Base-by-base conservation (phyloP, 2,113 vertebrate species). In the Tinamus guttatus region DNA sequence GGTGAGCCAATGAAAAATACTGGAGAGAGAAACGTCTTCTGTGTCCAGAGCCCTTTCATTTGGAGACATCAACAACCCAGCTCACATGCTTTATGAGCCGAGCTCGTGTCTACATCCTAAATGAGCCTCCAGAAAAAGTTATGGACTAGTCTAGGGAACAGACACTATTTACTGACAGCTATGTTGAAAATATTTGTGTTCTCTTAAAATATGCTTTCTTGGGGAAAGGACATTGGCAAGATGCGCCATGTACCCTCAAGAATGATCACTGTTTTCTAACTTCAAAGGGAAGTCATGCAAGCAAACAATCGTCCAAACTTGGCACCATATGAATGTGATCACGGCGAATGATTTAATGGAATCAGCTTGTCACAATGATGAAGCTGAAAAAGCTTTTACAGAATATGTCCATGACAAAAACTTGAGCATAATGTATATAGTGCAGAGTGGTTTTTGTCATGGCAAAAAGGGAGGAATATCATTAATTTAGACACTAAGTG, bases 341-440 rank as follows among this genome's bases (percentile, higher is more conserved):
- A 85, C 91, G 82, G 91, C 93, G 85, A 97, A 93, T 91, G 87
- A 94, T 96, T 97, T 97, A 98, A 98, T 97, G 95, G 96, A 97
- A 96, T 97, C 96, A 88, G 81, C 93, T 95, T 97, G 96, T 98
- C 98, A 97, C 89, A 89, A 49, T 87, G 93, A 97, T 94, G 92
- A 97, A 97, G 92, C 80, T 90, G 94, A 92, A 98, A 98, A 98
- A 91, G 93, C 94, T 98, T 97, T 97, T 95, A 98, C 73, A 97
- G 94, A 97, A 80, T 83, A 92, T 86, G 86, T 89, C 93, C 94
- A 93, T 73, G 96, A 94, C 91, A 95, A 97, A 97, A 96, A 88
- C 89, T 97, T 97, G 97, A 98, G 95, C 92, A 94, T 98, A 97
- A 98, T 70, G 87, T 97, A 97, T 95, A 97, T 93, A 96, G 86